Base-by-base conservation (phyloP, 2,113 vertebrate species). In the Erythrolamprus reginae region DNA sequence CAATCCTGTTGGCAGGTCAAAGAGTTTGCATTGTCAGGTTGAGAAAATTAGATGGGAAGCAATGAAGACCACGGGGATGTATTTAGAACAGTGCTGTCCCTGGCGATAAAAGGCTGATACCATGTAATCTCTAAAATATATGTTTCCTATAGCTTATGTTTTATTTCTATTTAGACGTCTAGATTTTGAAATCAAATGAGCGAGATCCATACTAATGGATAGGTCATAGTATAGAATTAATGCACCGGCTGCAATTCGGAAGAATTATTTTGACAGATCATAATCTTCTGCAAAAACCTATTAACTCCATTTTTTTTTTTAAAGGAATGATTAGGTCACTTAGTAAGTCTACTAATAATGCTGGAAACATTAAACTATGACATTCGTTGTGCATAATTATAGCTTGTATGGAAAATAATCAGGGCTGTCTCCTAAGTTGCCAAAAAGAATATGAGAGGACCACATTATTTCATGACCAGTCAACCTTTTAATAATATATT, bases 251-350 rank as follows among this genome's bases (percentile, higher is more conserved):
- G 86, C 48, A 88, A 5, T 92, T 87, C 90, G 82, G 3, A 56
- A 91, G n/a, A 92, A 51, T 92, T 92, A 92, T 45, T 38, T 45
- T 89, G 61, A 38, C 45, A 86, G 28, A 88, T 93, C 19, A 85
- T 56, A 92, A 61, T 84, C 53, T 88, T 86, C 38, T 19, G 12
- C 86, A 17, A 23, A 82, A 56, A 61, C 26, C 42, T 89, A 90
- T 77, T 93, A 1, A 19, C 3, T 92, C 7, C 3, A 84, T 21
- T 47, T 52, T 23, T 70, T 84, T 91, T 93, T 77, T 51, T 47
- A n/a, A 56, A 91, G 61, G 87, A 53, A 21, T 21, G 12, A 83
- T 42, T n/a, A 12, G 65, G 45, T 90, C 82, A 92, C 24, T 56
- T 38, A 93, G 4, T 38, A 90, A 90, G 70, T 91, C 87, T 77